Percentiles rank a stretch among this genome's conserved stretches.
Conservation (phyloP, 2,888 invertebrate genomes). For the Acleris holmiana region DNA sequence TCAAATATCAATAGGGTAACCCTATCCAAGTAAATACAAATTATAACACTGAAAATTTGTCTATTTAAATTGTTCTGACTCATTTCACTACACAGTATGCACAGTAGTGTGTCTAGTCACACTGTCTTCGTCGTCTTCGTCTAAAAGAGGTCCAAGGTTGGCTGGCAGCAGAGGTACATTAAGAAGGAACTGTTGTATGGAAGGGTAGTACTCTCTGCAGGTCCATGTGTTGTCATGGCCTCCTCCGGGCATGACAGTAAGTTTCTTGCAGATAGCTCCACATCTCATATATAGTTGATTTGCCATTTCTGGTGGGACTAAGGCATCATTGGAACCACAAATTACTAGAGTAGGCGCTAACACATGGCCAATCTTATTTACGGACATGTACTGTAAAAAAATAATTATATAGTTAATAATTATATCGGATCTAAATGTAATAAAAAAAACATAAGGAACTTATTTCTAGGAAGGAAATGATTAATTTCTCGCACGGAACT, state of each 20-base stretch:
- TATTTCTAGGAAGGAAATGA: too few species aligned
- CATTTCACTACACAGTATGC: slow-evolving; percentile 57
- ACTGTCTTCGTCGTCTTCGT: slow-evolving; percentile 50
- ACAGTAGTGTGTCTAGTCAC: slow-evolving; percentile 53
- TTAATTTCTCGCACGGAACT: too few species aligned
- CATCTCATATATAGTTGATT: slow-evolving; percentile 90
- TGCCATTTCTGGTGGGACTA: slow-evolving; percentile 97
- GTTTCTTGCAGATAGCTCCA: slow-evolving; percentile 89
- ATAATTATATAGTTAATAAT: too few species aligned
- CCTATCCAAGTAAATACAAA: too few species aligned
- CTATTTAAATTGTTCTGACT: slow-evolving; percentile 1
- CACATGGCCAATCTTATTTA: slow-evolving; percentile 89
- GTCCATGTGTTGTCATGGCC: slow-evolving; percentile 98
- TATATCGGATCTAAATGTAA: too few species aligned
- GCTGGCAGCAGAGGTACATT: slow-evolving; percentile 64
- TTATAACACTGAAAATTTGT: too few species aligned
- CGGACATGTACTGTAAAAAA: slow-evolving; percentile 87
- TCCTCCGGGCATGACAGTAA: slow-evolving; percentile 91
- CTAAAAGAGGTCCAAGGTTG: slow-evolving; percentile 60
- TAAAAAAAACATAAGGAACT: too few species aligned
- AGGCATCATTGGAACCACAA: slow-evolving; percentile 93
- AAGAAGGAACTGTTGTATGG: slow-evolving; percentile 79
- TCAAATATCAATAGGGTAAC: too few species aligned
- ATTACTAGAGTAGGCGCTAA: slow-evolving; percentile 93
- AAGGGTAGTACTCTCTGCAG: slow-evolving; percentile 90